Evolutionary conservation across 2,888 invertebrate species (phyloP), one percentile per base, ranked within the genome.

Genomic region (Rambutsinella grinnellia): DNA sequence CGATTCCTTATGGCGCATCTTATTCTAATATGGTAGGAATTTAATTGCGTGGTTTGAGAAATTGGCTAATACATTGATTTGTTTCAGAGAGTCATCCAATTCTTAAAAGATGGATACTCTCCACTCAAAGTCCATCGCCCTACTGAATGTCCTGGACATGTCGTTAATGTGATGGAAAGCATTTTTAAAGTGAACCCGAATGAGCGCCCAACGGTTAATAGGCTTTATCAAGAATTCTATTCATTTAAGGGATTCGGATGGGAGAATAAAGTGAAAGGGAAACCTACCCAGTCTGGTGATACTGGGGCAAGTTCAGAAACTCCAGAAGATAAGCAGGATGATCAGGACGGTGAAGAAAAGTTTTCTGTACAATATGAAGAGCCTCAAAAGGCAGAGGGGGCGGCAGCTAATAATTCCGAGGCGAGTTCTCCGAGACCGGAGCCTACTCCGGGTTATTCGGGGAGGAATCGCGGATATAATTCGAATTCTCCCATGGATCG

Each of bases 181-280:
- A 60, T 72, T 21, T 79, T 79, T 36, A 51, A 57, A 2, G 56
- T 44, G n/a, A 54, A 65, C 15, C 77, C 76, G 2, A 24, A 54
- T 17, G 74, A 77, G 13, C 58, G 81, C n/a, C 81, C 81, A 0
- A 26, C 57, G 46, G 77, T 81, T 54, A 15, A 17, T 6, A 47
- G 46, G n/a, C 26, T 81, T 10, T 58, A 47, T 13, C 28, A 58
- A n/a, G 24, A 26, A 1, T 77, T 79, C 47, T 21, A 54, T 15
- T 27, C 28, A 0, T 57, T 62, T 19, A 63, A 49, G 19, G 36
- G 36, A 36, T 36, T 8, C 36, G 36, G 36, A 36, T 8, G 5
- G 36, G 36, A 36, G 13, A 36, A 36, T 36, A 36, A 36, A 36
- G 5, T 36, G 36, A 36, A 36, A 13, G 13, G 13, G 6, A 13